Base-by-base conservation (phyloP, 2,888 invertebrate species). In the Heliconius ethilla region DNA sequence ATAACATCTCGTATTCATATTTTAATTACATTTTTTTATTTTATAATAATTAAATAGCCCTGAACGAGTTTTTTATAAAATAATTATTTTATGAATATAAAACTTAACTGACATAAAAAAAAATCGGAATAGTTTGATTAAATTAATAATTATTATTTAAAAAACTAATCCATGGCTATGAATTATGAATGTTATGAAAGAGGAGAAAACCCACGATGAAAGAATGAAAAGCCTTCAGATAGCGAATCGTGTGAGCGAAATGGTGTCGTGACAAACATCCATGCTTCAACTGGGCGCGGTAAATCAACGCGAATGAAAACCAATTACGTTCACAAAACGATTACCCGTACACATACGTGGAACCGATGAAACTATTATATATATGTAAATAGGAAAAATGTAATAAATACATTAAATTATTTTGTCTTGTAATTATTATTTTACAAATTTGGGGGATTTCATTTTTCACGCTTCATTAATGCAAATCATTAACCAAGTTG, bases 211-310 rank as follows among this genome's bases (percentile, higher is more conserved):
- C 76, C 65, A 75, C 59, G 70, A 78, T 75, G 82, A 84, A 83
- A 82, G 79, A 83, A 79, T 84, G 83, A 83, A 85, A 87, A 86
- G 81, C 83, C 82, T 83, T 85, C 82, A 84, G 83, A 80, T 79
- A 81, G 79, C 87, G 87, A 90, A 89, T 88, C 86, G 87, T 86
- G 86, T 85, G 83, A 85, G 88, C 88, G 86, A 93, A 93, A 93
- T 93, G 88, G 90, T 94, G 86, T 94, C 94, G 94, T 94, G 94
- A 93, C 93, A 93, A 94, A 91, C 89, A 89, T 89, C 93, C 93
- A 94, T 94, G 89, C 91, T 86, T 94, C 94, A 94, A 87, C 82
- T 84, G 84, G 78, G 85, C 87, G 85, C 85, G 84, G 89, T 92
- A 93, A 91, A 92, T 93, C 94, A 90, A 83, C 88, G 84, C 87